Percentiles rank a stretch among this genome's conserved stretches.
Conservation (phyloP, 2,888 invertebrate species). For the Parasteatoda lunata region DNA sequence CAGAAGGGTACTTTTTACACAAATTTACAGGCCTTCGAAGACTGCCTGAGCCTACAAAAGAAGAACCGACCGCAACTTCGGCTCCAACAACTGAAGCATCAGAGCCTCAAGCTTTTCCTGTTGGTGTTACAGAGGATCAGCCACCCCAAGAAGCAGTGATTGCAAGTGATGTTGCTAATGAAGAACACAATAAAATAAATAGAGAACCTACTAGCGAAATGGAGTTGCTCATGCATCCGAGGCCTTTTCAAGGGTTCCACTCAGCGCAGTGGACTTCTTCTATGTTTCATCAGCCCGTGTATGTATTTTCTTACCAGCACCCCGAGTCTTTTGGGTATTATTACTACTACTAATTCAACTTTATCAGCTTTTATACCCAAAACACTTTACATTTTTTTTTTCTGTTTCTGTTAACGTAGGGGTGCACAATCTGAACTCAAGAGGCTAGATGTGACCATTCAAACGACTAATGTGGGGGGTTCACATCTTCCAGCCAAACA, state of each 20-base stretch:
- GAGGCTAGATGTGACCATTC: too few species aligned
- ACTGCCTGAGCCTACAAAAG: slow-evolving; percentile 55
- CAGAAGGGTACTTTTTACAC: slow-evolving; percentile 45
- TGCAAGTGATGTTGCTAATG: slow-evolving; percentile 5
- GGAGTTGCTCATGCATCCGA: slow-evolving; percentile 27
- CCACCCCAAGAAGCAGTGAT: not conserved
- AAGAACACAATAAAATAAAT: not conserved
- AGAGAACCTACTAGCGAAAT: slow-evolving; percentile 6
- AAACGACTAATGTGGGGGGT: too few species aligned
- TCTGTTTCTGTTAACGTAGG: slow-evolving; percentile 30
- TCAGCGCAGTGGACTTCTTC: slow-evolving; percentile 47
- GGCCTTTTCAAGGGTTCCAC: slow-evolving; percentile 40
- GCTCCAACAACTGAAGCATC: slow-evolving; percentile 12
- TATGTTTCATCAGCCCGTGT: slow-evolving; percentile 63
- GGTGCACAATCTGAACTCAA: too few species aligned
- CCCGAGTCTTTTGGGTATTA: slow-evolving; percentile 66
- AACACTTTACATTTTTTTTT: slow-evolving; percentile 42
- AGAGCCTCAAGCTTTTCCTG: not conserved
- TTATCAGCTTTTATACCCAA: slow-evolving; percentile 15
- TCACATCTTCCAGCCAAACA: too few species aligned
- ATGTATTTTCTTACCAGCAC: slow-evolving; percentile 62
- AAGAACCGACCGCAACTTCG: slow-evolving; percentile 6
- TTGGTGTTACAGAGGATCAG: not conserved
- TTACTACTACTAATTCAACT: slow-evolving; percentile 53
- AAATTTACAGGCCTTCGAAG: slow-evolving; percentile 51